Evolutionary conservation across 2,888 invertebrate genomes (phyloP), one percentile per base, ranked within the genome.

Genomic region (Gastracanthus pulcherrimus): DNA sequence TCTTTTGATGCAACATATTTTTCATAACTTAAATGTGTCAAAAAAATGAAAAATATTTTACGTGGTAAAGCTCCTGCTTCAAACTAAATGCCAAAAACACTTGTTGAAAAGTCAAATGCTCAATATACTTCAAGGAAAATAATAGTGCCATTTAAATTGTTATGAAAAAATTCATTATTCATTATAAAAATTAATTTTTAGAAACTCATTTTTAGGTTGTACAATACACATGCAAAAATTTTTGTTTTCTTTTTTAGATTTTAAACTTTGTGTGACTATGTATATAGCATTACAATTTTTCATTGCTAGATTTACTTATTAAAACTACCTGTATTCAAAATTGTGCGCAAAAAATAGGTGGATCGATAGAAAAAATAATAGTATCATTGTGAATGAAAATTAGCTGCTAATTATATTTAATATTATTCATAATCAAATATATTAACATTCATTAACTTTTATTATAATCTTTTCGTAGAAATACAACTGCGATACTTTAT

Each of bases 141-240:
- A 31, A 76, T 41, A 76, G 76, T 82, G 78, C 76, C 76, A 82
- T 81, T 81, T 77, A 80, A 11, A 75, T 23, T 58, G 23, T 58
- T 55, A 75, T 38, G 31, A 62, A 6, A 74, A 48, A 16, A 69
- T 26, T 48, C 29, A 74, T 13, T 26, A 36, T 51, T 51, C 6
- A 62, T 58, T 23, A 72, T 72, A 76, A n/a, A 0, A 34, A 34
- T 55, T 29, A 71, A 1, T 19, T 55, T 70, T 41, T 16, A 48
- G 13, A 41, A 38, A 31, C 29, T 58, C 41, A 31, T 34, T 36
- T 26, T 36, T 23, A 45, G 41, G 29, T 5, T 41, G n/a, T n/a
- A n/a, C n/a, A n/a, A n/a, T n/a, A n/a, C n/a, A n/a, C n/a, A n/a
- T n/a, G n/a, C n/a, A n/a, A 34, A 41, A 70, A 29, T 41, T 51